Percentiles rank a stretch among this genome's conserved stretches.
Evolutionary conservation across 2,888 invertebrate genomes (phyloP).

Genomic region (Sisyra nigra): DNA sequence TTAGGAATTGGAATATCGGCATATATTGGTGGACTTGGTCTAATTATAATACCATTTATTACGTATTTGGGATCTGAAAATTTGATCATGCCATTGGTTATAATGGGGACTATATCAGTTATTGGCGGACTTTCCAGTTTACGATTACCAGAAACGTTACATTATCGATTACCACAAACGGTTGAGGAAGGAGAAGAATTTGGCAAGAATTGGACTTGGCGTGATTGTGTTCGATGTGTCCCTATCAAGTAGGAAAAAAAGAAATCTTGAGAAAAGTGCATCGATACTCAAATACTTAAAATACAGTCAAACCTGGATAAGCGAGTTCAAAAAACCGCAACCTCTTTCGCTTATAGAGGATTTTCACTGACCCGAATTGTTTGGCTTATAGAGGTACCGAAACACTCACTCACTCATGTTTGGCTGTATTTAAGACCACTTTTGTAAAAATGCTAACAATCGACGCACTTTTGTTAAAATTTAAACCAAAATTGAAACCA

Average conservation of each 20-base stretch:
- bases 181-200: conserved; percentile 78
- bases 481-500: not conserved
- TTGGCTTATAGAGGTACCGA: too few species aligned
- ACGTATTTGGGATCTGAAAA: conserved; percentile 80
- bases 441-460: too few species aligned
- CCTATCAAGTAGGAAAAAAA: conserved; percentile 39
- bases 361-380: too few species aligned
- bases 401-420: too few species aligned
- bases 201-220: conserved; percentile 63
- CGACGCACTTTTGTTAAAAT: too few species aligned
- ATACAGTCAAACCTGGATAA: too few species aligned
- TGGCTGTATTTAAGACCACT: too few species aligned
- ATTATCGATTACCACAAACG: conserved; percentile 69
- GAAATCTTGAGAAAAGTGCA: too few species aligned
- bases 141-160: conserved; percentile 70
- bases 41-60: conserved; percentile 80
- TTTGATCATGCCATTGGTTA: conserved; percentile 64
- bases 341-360: too few species aligned
- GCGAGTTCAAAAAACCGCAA: too few species aligned
- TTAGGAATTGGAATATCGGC: conserved; percentile 83
- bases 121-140: conserved; percentile 66
- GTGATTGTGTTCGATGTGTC: conserved; percentile 57
- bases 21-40: conserved; percentile 75
- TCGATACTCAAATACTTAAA: too few species aligned
- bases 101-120: conserved; percentile 70